phyloP scores from a whole-genome alignment of 2,113 vertebrate genomes.

The Vombatus ursinus region DNA sequence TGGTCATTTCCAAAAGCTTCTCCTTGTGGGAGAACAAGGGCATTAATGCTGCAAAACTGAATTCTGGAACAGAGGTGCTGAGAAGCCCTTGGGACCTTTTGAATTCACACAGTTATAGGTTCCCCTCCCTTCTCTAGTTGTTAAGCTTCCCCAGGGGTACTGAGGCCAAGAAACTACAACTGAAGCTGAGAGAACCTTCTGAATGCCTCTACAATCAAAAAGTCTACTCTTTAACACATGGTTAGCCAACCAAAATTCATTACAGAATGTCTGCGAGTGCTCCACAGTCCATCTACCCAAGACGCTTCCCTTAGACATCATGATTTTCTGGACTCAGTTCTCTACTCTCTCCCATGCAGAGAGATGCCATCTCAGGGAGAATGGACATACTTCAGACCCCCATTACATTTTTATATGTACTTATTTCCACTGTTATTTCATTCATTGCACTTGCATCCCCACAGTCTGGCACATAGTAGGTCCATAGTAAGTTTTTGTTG shows the following conservation, averaged over 20 bases:
- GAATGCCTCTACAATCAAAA: not conserved
- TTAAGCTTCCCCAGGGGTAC: not conserved
- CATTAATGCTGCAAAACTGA: not conserved
- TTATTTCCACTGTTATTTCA: no score
- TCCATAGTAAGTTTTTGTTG: not conserved
- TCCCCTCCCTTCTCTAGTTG: not conserved
- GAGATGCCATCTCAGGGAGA: not conserved
- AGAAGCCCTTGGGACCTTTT: not conserved
- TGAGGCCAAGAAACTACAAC: not conserved
- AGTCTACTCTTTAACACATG: not conserved
- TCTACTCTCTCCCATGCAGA: not conserved
- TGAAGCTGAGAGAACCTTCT: not conserved
- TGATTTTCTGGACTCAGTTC: not conserved
- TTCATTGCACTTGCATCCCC: no score
- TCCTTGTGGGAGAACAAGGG: not conserved
- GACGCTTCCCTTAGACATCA: no score
- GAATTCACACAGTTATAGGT: not conserved
- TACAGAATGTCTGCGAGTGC: no score
- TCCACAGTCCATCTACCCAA: no score
- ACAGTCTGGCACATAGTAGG: no score
- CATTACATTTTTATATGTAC: no score
- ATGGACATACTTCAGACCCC: no score
- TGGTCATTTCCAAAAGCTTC: not conserved
- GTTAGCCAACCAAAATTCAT: no score
- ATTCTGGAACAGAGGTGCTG: not conserved